These are phyloP conservation scores for Myotis davidii DNA, from an alignment of 2,113 vertebrate genomes.

Conservation along the genomic window DNA sequence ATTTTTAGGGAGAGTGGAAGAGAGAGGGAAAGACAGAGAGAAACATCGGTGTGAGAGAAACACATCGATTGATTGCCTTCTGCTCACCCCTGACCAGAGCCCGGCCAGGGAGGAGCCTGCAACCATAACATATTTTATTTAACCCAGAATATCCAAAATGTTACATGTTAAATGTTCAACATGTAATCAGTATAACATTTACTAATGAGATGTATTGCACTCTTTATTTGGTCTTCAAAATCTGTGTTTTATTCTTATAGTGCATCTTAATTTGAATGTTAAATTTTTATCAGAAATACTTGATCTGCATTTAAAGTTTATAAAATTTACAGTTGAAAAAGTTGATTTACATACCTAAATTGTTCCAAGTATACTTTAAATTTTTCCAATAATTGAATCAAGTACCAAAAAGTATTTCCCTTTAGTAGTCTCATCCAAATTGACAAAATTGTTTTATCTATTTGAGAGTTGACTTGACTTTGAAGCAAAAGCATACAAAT, in stretches of 20 bases:
- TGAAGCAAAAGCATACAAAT: not conserved
- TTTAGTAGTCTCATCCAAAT: not conserved
- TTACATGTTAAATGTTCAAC: not conserved
- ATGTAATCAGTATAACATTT: constrained; percentile 25
- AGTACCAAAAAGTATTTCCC: not conserved
- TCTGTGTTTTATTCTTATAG: not conserved
- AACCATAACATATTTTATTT: not conserved
- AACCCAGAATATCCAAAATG: not conserved
- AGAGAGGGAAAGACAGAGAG: no score
- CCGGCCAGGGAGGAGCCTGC: no score
- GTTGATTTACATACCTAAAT: not conserved
- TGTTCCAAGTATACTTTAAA: constrained; percentile 12
- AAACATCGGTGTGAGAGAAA: no score
- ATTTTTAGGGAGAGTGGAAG: no score
- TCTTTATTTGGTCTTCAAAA: not conserved
- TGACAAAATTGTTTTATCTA: not conserved
- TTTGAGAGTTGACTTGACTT: constrained; percentile 31
- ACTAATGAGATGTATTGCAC: not conserved
- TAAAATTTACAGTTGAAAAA: constrained; percentile 19
- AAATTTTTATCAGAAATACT: constrained; percentile 11
- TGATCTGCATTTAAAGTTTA: constrained; percentile 7
- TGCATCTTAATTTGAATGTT: not conserved
- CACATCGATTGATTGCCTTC: no score
- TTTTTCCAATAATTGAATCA: not conserved
- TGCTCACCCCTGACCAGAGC: no score